Evolutionary conservation across 2,888 invertebrate genomes (phyloP), one percentile per base, ranked within the genome.

Genomic region (Hypsopygia costalis): DNA sequence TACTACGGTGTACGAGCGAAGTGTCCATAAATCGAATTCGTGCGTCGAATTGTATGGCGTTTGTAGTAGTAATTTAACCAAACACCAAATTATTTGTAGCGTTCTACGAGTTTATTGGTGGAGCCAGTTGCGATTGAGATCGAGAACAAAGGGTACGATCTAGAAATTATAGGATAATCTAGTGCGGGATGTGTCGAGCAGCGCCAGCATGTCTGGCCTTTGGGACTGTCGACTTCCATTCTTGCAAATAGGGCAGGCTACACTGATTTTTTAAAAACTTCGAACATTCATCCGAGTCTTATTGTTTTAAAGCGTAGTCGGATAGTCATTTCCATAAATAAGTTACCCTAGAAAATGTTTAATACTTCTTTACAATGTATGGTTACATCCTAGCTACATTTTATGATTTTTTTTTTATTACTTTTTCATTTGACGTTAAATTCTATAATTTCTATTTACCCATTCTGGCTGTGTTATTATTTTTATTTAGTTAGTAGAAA

Each of bases 21-120:
- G 82, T 76, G 68, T 71, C 59, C 68, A 78, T 87, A 83, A 86
- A 86, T 85, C 67, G 83, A 79, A 83, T 71, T 82, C 86, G 82
- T 82, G 82, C 59, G 67, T 66, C 57, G 80, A 81, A 80, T 80
- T 71, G 75, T 69, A 75, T 67, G 55, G 42, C 54, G 4, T 28
- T 43, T 36, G 34, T 47, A 38, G 28, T 36, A 32, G 25, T 40
- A 21, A 21, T 36, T 35, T 33, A 36, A 44, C 22, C 29, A 36
- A 39, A 37, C 12, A 31, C 11, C 33, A 11, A 37, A 44, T 36
- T 42, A 33, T 38, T 44, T 37, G 33, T 40, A 35, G 35, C 29
- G n/a, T 29, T 44, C 44, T 34, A 38, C 4, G 16, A 36, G 28
- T 47, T 37, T 40, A 49, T 40, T 35, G 39, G 43, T 49, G 47